Evolutionary conservation across 2,797 vertebrate species (phyloP).

Genomic region (Synanceia verrucosa): DNA sequence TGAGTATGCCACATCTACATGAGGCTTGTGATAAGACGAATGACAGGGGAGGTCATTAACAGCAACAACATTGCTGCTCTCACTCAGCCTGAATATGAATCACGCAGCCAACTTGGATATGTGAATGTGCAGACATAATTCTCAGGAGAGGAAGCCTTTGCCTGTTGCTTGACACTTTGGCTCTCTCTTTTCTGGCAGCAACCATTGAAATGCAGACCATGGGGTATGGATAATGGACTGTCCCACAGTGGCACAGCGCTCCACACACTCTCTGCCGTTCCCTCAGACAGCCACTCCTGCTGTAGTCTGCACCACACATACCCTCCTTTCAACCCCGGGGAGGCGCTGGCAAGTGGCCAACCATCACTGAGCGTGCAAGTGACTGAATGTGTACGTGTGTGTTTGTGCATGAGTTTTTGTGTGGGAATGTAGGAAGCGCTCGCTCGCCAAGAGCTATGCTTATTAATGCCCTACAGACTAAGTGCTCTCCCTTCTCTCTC

Average conservation of each 20-base stretch:
- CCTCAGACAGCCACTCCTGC: constrained; percentile 70
- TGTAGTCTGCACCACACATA: constrained; percentile 72
- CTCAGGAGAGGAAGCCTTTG: constrained; percentile 54
- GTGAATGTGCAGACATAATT: constrained; percentile 49
- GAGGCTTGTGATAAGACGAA: constrained; percentile 48
- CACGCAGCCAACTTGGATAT: constrained; percentile 44
- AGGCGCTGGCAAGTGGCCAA: constrained; percentile 69
- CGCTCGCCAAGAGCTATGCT: constrained; percentile 73
- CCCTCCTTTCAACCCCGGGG: constrained; percentile 75
- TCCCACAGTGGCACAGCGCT: constrained; percentile 71
- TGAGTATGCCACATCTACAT: constrained; percentile 41
- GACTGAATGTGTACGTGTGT: constrained; percentile 46
- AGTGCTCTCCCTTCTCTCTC: constrained; percentile 69
- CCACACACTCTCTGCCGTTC: constrained; percentile 61
- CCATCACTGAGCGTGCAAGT: constrained; percentile 60
- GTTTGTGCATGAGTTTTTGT: constrained; percentile 56
- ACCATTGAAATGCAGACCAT: constrained; percentile 73
- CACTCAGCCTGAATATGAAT: constrained; percentile 58
- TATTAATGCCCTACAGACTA: constrained; percentile 80
- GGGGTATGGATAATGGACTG: constrained; percentile 78
- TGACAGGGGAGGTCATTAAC: constrained; percentile 71
- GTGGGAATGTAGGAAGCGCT: constrained; percentile 73
- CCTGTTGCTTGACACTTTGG: constrained; percentile 57
- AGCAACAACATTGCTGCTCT: constrained; percentile 50
- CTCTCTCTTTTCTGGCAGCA: constrained; percentile 54